Base-by-base conservation (phyloP, 92 coral and sea anemone species). In the Siderastrea radians region DNA sequence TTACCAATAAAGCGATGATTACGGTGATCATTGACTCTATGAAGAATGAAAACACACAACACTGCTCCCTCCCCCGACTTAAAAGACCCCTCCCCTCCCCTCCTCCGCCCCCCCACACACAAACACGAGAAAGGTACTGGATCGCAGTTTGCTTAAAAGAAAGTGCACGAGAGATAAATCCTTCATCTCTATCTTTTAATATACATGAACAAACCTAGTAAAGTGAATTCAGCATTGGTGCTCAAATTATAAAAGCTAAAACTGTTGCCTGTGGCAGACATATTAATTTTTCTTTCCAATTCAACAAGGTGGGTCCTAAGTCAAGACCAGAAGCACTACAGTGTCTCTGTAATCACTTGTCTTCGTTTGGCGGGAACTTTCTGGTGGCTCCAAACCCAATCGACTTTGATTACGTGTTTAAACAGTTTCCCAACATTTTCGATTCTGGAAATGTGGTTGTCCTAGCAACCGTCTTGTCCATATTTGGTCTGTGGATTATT, bases 351-450 rank as follows among this genome's bases (percentile, higher is more conserved):
- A 94, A 94, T 81, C 99, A 97, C 75, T 63, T 97, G 72, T 92
- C 99, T 1, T 95, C 98, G 45, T 95, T 97, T 87, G 99, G 98
- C 1, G 98, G 99, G 14, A 86, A 97, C 72, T 95, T 97, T 92
- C 91, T 97, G 46, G 98, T 97, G 75, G 96, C 98, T 55, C 99
- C 98, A 5, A 97, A 97, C 66, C 97, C 98, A 2, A 97, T 97
- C 50, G 99, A 97, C 85, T 94, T 97, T 80, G 96, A 95, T 70
- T 90, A 91, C 74, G 96, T 97, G 59, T 80, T 90, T 52, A 77
- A 61, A 47, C 79, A 92, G 73, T 87, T 98, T 76, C 84, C 79
- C 7, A 89, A 93, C 77, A 91, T 94, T 47, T 91, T 89, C 58
- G 99, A 98, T 57, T 78, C 93, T 4, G 92, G 95, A 46, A 95